Base-by-base conservation (phyloP, 2,113 vertebrate genomes). In the Seriola aureovittata region DNA sequence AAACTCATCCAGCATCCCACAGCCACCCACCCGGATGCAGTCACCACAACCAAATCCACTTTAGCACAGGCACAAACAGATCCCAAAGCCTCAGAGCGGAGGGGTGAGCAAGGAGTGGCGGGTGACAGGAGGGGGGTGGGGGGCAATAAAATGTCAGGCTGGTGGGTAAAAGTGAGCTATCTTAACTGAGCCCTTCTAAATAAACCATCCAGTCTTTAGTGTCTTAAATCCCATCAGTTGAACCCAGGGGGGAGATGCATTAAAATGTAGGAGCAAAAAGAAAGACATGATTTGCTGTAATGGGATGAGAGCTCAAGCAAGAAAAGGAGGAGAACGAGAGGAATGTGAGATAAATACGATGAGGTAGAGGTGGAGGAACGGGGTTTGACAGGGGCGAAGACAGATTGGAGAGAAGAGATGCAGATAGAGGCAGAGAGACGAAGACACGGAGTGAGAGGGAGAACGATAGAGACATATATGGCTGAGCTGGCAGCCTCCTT, bases 401-500 rank as follows among this genome's bases (percentile, higher is more conserved):
- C 80, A 64, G 78, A 89, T 71, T 59, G 85, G 50, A 68, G 78
- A 76, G 78, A 90, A 73, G 38, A 60, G 76, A 80, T 50, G 81
- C 78, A 83, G 82, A 81, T 75, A 82, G 82, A 81, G 54, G 57
- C 63, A 64, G 76, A 54, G 67, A 79, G 85, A 84, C 4, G 3
- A 17, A 84, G 82, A 85, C 50, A 16, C 5, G n/a, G 58, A 74
- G 79, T 17, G n/a, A 83, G 78, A 89, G 75, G 62, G 57, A 70
- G 72, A 60, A 48, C 79, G 82, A 88, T 84, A 76, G 75, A 92
- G 80, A 82, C 78, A 36, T 90, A 88, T 84, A 78, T 52, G 81
- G 79, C 79, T 71, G 86, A 79, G 87, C 86, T 92, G 91, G 89
- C 93, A 93, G 88, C 78, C 82, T 86, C 86, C 76, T 52, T 62